Evolutionary conservation across 2,113 vertebrate species (phyloP).

Genomic region (Helogale parvula): DNA sequence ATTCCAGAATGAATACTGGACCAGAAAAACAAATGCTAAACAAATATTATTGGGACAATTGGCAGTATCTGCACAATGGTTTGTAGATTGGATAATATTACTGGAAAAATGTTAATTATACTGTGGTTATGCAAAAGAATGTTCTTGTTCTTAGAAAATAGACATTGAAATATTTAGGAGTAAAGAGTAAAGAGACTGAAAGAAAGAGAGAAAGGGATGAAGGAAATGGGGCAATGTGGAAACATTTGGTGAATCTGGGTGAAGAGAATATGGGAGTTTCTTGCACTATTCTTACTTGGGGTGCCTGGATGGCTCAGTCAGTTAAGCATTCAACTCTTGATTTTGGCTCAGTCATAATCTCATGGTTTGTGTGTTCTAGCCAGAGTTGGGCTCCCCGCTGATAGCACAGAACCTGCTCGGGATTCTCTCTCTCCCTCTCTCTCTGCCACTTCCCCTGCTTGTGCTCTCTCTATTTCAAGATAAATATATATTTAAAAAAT

Average conservation of each 20-base stretch:
- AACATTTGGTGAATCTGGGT: neutral
- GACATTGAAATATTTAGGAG: neutral
- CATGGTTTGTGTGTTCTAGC: too few relatives aligned
- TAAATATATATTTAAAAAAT: too few relatives aligned
- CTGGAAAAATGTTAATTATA: neutral
- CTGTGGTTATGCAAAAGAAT: neutral
- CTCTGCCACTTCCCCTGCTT: too few relatives aligned
- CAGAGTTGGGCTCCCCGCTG: too few relatives aligned
- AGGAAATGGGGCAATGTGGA: neutral
- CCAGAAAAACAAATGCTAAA: neutral
- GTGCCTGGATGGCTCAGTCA: too few relatives aligned
- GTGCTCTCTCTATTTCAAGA: too few relatives aligned
- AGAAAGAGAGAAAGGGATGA: neutral
- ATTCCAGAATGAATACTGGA: neutral
- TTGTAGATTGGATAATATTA: neutral
- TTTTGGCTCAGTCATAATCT: too few relatives aligned
- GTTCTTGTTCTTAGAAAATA: neutral
- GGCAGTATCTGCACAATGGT: neutral
- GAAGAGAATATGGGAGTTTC: neutral
- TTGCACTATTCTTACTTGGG: neutral
- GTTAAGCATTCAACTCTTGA: too few relatives aligned
- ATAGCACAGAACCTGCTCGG: too few relatives aligned
- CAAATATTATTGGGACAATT: neutral
- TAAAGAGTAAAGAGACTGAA: neutral
- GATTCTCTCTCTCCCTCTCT: too few relatives aligned